phyloP scores from a whole-genome alignment of 2,797 vertebrate species.

The Crocodylus rhombifer region DNA sequence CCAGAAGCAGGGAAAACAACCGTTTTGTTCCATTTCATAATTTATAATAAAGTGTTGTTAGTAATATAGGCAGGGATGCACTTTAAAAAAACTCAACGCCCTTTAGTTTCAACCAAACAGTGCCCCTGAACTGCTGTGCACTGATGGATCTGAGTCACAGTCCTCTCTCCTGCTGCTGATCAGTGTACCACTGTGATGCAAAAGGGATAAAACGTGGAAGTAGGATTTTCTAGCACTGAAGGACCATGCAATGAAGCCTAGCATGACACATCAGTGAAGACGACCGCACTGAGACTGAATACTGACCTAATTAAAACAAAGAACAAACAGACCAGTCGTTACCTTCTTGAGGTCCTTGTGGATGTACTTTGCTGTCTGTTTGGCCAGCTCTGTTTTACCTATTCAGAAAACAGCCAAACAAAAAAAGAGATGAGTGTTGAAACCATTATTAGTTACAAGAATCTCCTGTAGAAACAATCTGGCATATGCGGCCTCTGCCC shows the following conservation, averaged over 20 bases:
- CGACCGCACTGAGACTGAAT: rapidly evolving
- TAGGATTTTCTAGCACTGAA: background rate
- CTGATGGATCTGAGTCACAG: too few species aligned
- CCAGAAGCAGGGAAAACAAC: background rate
- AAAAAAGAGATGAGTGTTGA: too few species aligned
- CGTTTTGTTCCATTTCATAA: background rate
- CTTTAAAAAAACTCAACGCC: too few species aligned
- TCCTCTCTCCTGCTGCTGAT: rapidly evolving
- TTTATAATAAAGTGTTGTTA: background rate
- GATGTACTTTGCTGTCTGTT: constrained; percentile 96
- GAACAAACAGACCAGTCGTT: background rate
- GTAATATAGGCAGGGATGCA: background rate
- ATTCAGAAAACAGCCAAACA: background rate
- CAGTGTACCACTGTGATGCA: rapidly evolving
- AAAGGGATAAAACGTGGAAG: too few species aligned
- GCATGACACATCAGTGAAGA: too few species aligned
- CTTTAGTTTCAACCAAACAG: background rate
- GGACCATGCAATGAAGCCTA: background rate
- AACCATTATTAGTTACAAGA: background rate
- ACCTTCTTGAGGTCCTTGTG: constrained; percentile 98
- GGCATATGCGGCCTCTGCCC: too few species aligned
- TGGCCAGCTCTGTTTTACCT: constrained; percentile 98
- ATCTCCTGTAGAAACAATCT: background rate
- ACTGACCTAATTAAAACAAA: rapidly evolving
- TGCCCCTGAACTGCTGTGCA: background rate